Conservation (phyloP, 1,140 invertebrate species). For the Drosophila simulans region DNA sequence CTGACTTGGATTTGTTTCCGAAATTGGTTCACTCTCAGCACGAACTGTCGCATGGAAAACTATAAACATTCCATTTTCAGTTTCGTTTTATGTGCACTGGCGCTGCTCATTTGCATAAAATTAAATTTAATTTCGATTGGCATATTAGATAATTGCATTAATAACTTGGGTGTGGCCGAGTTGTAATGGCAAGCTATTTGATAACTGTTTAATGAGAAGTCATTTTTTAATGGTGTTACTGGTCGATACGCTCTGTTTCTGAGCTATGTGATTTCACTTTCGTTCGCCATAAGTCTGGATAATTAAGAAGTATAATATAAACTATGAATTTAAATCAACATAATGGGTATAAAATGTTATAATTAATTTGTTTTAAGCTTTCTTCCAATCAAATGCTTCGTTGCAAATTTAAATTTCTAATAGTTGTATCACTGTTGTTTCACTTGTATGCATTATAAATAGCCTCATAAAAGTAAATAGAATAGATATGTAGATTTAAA, state of each 20-base stretch:
- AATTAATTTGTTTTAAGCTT: too few relatives aligned
- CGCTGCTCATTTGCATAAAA: conserved; percentile 23
- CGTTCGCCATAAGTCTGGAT: conserved; percentile 9
- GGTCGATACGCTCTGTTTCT: conserved; percentile 47
- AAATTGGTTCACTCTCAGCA: conserved; percentile 51
- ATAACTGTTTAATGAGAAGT: conserved; percentile 31
- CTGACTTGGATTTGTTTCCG: conserved; percentile 18
- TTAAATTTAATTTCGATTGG: conserved; percentile 28
- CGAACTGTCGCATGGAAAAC: conserved; percentile 46
- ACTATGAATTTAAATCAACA: too few relatives aligned
- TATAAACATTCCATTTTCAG: conserved; percentile 17
- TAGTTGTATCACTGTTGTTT: too few relatives aligned
- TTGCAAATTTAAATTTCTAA: too few relatives aligned
- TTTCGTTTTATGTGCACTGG: conserved; percentile 16
- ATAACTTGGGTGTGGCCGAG: conserved; percentile 26
- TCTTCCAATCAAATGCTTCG: too few relatives aligned
- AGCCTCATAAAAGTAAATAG: too few relatives aligned
- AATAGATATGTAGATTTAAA: too few relatives aligned
- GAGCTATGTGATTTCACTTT: conserved; percentile 50
- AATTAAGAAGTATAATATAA: not conserved
- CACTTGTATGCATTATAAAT: too few relatives aligned
- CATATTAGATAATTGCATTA: conserved; percentile 57
- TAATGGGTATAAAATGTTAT: too few relatives aligned
- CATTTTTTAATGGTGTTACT: conserved; percentile 42
- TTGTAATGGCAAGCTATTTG: conserved; percentile 14